These are phyloP conservation scores for Alsophila aescularia DNA, from an alignment of 2,888 invertebrate species.

Conservation along the genomic window DNA sequence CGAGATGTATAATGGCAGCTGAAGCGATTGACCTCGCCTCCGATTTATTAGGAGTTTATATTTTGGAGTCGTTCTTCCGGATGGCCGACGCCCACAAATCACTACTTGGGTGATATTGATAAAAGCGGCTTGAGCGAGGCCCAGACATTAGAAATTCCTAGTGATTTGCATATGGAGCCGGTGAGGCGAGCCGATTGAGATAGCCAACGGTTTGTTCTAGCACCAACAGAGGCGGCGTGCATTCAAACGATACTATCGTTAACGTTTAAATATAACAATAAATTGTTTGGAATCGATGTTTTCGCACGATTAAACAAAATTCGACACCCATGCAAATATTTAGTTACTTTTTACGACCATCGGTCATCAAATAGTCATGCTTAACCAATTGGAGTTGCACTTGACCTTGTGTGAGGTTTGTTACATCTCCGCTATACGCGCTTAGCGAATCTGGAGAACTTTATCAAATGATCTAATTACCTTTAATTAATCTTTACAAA, in stretches of 20 bases:
- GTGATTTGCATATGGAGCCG: conserved; percentile 64
- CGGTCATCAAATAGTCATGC: conserved; percentile 45
- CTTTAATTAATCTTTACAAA: conserved; percentile 18
- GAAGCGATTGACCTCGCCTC: conserved; percentile 60
- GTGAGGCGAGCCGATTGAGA: conserved; percentile 56
- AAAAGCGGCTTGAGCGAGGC: conserved; percentile 45
- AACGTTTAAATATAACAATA: conserved; percentile 5
- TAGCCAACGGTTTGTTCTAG: conserved; percentile 46
- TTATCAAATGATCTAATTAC: conserved; percentile 14
- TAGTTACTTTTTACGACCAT: conserved; percentile 36
- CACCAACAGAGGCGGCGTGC: neutral
- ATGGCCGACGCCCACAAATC: conserved; percentile 58
- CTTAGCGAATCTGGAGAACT: conserved; percentile 25
- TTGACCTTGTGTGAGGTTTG: conserved; percentile 59
- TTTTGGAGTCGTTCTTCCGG: conserved; percentile 63
- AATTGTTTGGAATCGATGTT: conserved; percentile 6
- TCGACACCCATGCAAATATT: conserved; percentile 30
- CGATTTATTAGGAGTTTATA: conserved; percentile 49
- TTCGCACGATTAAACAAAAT: conserved; percentile 1
- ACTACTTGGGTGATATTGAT: conserved; percentile 51
- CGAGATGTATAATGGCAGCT: conserved; percentile 59
- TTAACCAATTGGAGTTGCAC: conserved; percentile 60
- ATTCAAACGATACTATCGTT: neutral
- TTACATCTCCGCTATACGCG: conserved; percentile 50
- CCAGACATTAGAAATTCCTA: conserved; percentile 53